These are phyloP conservation scores for Campoplex nolae DNA, from an alignment of 2,888 invertebrate genomes.

Conservation along the genomic window DNA sequence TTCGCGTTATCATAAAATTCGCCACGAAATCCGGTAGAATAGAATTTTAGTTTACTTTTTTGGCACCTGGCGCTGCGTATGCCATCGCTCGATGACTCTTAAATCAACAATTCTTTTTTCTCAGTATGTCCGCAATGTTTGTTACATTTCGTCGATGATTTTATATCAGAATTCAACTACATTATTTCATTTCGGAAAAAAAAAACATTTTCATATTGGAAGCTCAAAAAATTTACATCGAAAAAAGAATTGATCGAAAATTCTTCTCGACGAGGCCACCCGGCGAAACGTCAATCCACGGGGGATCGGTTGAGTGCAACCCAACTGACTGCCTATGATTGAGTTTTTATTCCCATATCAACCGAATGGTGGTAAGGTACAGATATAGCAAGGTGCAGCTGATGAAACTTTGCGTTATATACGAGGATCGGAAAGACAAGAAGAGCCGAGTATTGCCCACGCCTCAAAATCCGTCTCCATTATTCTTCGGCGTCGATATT, in stretches of 20 bases:
- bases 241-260: background rate
- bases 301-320: background rate
- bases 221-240: background rate
- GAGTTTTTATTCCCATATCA: background rate
- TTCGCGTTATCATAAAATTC: too few species aligned
- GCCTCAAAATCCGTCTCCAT: conserved; percentile 77
- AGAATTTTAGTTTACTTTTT: too few species aligned
- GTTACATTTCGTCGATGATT: too few species aligned
- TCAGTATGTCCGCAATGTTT: too few species aligned
- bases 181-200: background rate
- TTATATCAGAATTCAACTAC: background rate
- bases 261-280: background rate
- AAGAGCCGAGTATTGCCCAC: conserved; percentile 73
- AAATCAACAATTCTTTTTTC: too few species aligned
- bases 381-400: conserved; percentile 63
- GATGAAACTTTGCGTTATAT: conserved; percentile 31
- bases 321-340: background rate
- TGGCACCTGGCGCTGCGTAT: too few species aligned
- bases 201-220: background rate
- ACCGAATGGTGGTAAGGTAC: background rate
- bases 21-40: too few species aligned
- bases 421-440: conserved; percentile 33
- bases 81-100: too few species aligned
- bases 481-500: conserved; percentile 78
- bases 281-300: background rate